Evolutionary conservation across 2,888 invertebrate species (phyloP).

Genomic region (Platerodrilus igneus): DNA sequence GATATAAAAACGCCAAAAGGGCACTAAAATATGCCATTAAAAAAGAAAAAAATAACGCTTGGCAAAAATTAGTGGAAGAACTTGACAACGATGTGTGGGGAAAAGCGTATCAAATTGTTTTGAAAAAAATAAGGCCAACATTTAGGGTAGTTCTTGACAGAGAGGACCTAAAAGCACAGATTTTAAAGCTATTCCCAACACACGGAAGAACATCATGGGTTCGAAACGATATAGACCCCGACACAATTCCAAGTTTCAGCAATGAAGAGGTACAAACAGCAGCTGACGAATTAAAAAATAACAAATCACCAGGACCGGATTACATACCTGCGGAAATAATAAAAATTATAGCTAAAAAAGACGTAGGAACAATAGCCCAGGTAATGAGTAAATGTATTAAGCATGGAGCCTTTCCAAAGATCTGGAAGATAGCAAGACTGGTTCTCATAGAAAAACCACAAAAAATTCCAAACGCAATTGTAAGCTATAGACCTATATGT

Average conservation of each 20-base stretch:
- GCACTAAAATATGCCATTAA: background rate
- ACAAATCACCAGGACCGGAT: background rate
- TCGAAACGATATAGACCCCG: background rate
- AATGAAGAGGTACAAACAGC: background rate
- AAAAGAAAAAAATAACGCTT: background rate
- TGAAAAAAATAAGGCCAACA: background rate
- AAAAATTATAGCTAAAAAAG: background rate
- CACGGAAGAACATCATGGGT: background rate
- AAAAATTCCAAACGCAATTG: background rate
- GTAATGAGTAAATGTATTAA: background rate
- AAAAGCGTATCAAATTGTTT: background rate
- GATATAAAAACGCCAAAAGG: background rate
- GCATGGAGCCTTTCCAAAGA: background rate
- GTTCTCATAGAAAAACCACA: background rate
- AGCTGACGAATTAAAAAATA: background rate
- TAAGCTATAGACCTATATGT: background rate
- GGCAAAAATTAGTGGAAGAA: background rate
- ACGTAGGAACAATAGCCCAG: background rate
- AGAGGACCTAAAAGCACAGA: background rate
- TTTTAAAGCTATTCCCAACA: background rate
- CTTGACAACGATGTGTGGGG: background rate
- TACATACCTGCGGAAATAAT: background rate
- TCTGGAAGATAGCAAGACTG: background rate
- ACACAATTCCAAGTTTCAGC: background rate
- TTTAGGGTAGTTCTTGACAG: background rate